phyloP scores from a whole-genome alignment of 2,797 vertebrate species.

The Todus mexicanus region DNA sequence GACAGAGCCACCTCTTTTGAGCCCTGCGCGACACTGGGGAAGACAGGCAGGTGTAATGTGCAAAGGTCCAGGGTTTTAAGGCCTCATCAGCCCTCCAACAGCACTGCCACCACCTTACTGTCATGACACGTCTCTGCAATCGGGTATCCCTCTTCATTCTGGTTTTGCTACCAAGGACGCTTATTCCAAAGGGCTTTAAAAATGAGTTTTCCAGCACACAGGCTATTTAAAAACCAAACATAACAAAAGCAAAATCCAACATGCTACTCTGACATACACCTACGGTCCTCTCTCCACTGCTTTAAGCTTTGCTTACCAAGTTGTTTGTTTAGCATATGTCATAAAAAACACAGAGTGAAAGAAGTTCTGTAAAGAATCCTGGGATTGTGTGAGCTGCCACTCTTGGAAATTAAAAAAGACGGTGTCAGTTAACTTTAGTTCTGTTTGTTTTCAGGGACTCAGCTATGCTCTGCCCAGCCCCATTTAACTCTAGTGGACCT shows the following conservation, averaged over 20 bases:
- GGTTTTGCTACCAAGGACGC: not conserved
- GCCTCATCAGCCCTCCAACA: not conserved
- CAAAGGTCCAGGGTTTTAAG: accelerated
- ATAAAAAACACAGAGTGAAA: not conserved
- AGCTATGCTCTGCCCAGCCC: not conserved
- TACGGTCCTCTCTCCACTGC: not conserved
- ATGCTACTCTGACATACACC: not conserved
- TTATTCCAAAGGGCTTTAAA: conserved; percentile 5
- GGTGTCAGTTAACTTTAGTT: accelerated
- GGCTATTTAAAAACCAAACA: not conserved
- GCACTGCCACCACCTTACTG: not conserved
- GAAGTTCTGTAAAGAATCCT: not conserved
- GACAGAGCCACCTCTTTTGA: not conserved
- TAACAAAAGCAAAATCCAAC: not conserved
- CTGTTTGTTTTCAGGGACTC: not conserved
- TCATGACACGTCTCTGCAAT: not conserved
- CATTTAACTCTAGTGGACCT: not conserved
- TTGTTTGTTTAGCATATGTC: not conserved
- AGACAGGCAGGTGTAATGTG: not conserved
- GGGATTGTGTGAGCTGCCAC: not conserved
- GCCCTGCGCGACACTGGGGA: not conserved
- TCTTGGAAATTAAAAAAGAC: not conserved
- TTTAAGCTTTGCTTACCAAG: not conserved
- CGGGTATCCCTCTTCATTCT: not conserved
- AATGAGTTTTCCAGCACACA: not conserved